Conservation (phyloP, 2,113 vertebrate species). For the Gopherus flavomarginatus region DNA sequence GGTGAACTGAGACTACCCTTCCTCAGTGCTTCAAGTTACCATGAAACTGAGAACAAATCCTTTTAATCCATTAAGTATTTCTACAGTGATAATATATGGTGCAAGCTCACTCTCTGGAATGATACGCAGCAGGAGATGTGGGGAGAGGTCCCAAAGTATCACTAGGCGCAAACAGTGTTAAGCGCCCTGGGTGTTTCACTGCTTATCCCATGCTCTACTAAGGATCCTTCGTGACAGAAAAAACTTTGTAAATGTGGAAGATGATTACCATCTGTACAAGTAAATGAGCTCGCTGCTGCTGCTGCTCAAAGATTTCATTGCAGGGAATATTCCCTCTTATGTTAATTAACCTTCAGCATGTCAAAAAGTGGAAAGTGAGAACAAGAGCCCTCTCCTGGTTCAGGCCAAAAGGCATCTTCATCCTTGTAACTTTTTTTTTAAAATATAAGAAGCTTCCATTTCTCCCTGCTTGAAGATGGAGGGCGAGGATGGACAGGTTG, state of each 20-base stretch:
- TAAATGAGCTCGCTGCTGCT: rapidly evolving
- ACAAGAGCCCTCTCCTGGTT: conserved; percentile 50
- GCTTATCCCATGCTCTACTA: background rate
- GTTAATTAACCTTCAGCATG: background rate
- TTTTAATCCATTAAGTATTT: conserved; percentile 5
- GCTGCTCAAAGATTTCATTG: background rate
- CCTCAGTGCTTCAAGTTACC: background rate
- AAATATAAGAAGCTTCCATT: no score
- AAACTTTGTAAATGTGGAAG: rapidly evolving
- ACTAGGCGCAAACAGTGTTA: background rate
- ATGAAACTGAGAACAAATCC: background rate
- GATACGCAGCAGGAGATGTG: conserved; percentile 12
- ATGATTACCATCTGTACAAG: background rate
- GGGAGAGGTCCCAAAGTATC: conserved; percentile 13
- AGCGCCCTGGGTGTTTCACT: background rate
- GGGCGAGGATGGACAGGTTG: no score
- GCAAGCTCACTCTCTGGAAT: conserved; percentile 13
- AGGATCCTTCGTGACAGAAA: background rate
- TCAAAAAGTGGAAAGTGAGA: background rate
- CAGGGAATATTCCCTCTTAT: background rate
- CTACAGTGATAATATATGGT: conserved; percentile 10
- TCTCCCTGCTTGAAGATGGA: no score
- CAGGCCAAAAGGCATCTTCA: background rate
- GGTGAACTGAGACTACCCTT: background rate
- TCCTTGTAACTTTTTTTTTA: background rate